These are phyloP conservation scores for Heteropelma amictum DNA, from an alignment of 2,888 invertebrate genomes.

Conservation along the genomic window DNA sequence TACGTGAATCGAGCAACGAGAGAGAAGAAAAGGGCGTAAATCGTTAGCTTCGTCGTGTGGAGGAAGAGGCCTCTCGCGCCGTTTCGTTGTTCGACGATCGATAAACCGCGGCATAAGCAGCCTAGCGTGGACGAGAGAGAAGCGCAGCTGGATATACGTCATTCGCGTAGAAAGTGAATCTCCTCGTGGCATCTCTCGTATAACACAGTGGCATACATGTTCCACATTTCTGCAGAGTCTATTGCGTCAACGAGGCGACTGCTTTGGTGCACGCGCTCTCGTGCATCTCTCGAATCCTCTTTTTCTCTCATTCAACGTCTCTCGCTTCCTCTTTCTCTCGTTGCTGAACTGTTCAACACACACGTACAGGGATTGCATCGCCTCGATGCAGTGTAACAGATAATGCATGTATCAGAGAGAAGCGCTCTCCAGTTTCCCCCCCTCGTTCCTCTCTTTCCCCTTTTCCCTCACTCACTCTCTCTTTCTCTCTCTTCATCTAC, in stretches of 20 bases:
- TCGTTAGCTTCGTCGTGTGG: not conserved
- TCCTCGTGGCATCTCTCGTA: conserved; percentile 40
- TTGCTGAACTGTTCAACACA: not conserved
- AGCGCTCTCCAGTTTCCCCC: not conserved
- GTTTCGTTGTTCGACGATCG: not conserved
- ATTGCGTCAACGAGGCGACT: conserved; percentile 61
- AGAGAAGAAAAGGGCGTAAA: not conserved
- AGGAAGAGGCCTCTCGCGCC: not conserved
- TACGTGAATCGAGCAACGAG: not conserved
- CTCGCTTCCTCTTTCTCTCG: not conserved
- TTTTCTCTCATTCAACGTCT: not conserved
- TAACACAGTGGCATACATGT: conserved; percentile 58
- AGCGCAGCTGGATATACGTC: conserved; percentile 49
- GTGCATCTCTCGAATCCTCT: conserved; percentile 19
- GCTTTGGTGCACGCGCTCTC: conserved; percentile 27
- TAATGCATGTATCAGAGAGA: conserved; percentile 18
- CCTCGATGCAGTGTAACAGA: conserved; percentile 18
- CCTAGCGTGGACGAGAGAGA: conserved; percentile 18
- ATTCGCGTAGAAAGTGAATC: conserved; percentile 66
- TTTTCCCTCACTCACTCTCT: too few relatives aligned
- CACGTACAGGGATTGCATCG: not conserved
- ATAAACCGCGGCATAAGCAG: not conserved
- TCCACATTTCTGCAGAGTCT: conserved; percentile 63
- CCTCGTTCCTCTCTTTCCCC: too few relatives aligned
- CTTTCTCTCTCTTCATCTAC: not conserved